These are phyloP conservation scores for Platycnemis pennipes DNA, from an alignment of 2,888 invertebrate species.

Conservation along the genomic window DNA sequence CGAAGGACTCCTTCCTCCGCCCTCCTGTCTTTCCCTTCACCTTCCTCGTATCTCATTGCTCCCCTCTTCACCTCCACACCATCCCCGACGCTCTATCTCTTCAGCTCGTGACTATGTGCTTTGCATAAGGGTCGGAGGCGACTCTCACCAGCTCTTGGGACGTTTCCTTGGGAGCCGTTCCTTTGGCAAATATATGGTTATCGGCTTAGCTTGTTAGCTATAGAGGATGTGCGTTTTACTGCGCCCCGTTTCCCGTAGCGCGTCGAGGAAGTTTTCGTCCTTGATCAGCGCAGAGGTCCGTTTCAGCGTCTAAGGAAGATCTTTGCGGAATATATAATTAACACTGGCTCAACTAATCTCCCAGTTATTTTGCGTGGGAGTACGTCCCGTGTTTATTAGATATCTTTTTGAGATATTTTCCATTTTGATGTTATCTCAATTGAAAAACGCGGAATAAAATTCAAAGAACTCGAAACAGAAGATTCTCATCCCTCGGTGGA, in stretches of 20 bases:
- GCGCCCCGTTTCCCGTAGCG: not conserved
- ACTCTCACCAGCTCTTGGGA: not conserved
- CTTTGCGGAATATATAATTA: not conserved
- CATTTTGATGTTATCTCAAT: too few species aligned
- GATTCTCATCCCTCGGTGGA: too few species aligned
- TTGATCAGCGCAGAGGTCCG: not conserved
- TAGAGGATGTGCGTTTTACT: not conserved
- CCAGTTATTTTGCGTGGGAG: not conserved
- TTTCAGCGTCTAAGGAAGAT: not conserved
- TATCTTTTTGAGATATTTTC: too few species aligned
- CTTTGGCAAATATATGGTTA: conserved; percentile 31
- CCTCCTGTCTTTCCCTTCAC: not conserved
- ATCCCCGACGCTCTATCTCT: not conserved
- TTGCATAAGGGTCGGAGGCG: conserved; percentile 15
- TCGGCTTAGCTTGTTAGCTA: conserved; percentile 32
- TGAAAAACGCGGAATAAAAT: too few species aligned
- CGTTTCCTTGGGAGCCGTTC: not conserved
- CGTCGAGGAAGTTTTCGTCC: not conserved
- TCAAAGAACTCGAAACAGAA: too few species aligned
- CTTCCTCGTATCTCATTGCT: not conserved
- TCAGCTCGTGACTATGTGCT: conserved; percentile 14
- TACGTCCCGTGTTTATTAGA: not conserved
- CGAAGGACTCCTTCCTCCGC: too few species aligned
- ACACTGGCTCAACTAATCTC: not conserved
- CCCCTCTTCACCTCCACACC: not conserved